Evolutionary conservation across 1,140 invertebrate genomes (phyloP).

Genomic region (Colletes latitarsis): DNA sequence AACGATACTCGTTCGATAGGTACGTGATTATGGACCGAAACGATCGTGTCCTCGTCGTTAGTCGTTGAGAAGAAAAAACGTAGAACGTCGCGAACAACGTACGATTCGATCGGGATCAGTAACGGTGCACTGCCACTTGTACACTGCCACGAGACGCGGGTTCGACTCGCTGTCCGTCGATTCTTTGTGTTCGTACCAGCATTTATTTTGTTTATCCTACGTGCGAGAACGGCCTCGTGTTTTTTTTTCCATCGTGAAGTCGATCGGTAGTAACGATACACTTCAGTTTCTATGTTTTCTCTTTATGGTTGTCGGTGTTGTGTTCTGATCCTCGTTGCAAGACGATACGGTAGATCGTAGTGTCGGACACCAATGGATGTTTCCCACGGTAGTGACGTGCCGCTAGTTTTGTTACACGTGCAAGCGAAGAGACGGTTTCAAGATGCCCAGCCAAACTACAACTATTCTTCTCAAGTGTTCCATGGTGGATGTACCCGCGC

Average conservation of each 20-base stretch:
- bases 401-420: constrained; percentile 34
- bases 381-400: constrained; percentile 58
- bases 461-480: constrained; percentile 80
- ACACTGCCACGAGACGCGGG: constrained; percentile 17
- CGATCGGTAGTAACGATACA: constrained; percentile 11
- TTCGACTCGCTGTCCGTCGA: background rate
- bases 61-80: constrained; percentile 12
- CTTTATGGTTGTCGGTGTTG: background rate
- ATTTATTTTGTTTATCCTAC: constrained; percentile 13
- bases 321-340: constrained; percentile 29
- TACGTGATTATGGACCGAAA: constrained; percentile 31
- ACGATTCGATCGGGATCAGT: constrained; percentile 2
- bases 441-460: constrained; percentile 79
- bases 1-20: constrained; percentile 25
- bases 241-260: background rate
- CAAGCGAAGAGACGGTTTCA: constrained; percentile 49
- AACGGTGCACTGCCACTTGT: constrained; percentile 42
- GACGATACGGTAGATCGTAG: constrained; percentile 43
- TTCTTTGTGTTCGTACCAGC: constrained; percentile 19
- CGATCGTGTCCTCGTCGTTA: constrained; percentile 12
- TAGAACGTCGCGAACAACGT: background rate
- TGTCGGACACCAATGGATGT: constrained; percentile 54
- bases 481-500: constrained; percentile 79
- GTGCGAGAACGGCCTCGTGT: background rate
- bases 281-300: background rate